A percentile compares a stretch with the other conserved stretches of the same genome.
These are phyloP conservation scores for Venturia canescens DNA, from an alignment of 1,140 invertebrate species.

Conservation along the genomic window DNA sequence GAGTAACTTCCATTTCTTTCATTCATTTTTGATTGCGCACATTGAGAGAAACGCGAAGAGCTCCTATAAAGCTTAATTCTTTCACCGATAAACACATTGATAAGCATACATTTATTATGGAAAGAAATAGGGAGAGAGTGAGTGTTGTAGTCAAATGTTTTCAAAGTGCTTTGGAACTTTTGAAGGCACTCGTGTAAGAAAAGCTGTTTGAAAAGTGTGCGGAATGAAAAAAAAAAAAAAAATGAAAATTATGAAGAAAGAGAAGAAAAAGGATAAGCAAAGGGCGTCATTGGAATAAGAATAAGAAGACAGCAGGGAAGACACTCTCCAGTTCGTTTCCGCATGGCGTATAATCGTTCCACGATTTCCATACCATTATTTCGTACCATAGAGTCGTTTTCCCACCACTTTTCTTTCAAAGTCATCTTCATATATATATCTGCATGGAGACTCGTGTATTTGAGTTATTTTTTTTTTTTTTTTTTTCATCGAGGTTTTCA, in stretches of 20 bases:
- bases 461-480: no score
- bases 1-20: no score
- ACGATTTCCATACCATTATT: conserved; percentile 39
- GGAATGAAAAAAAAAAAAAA: not conserved
- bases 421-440: not conserved
- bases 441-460: not conserved
- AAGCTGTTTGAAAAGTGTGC: not conserved
- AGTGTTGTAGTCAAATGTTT: not conserved
- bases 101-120: not conserved
- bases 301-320: not conserved
- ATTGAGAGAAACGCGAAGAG: no score
- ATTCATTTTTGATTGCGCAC: no score
- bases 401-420: not conserved
- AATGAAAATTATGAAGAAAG: not conserved
- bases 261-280: conserved; percentile 1
- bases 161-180: not conserved
- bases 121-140: not conserved
- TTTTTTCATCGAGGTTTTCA: conserved; percentile 30
- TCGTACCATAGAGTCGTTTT: conserved; percentile 22
- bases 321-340: conserved; percentile 30
- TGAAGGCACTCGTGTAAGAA: not conserved
- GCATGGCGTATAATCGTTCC: conserved; percentile 34
- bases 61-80: no score
- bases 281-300: conserved; percentile 12
- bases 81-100: no score